A percentile compares a stretch with the other conserved stretches of the same genome.
Conservation (phyloP, 2,888 invertebrate species). For the Liodrosophila aerea region DNA sequence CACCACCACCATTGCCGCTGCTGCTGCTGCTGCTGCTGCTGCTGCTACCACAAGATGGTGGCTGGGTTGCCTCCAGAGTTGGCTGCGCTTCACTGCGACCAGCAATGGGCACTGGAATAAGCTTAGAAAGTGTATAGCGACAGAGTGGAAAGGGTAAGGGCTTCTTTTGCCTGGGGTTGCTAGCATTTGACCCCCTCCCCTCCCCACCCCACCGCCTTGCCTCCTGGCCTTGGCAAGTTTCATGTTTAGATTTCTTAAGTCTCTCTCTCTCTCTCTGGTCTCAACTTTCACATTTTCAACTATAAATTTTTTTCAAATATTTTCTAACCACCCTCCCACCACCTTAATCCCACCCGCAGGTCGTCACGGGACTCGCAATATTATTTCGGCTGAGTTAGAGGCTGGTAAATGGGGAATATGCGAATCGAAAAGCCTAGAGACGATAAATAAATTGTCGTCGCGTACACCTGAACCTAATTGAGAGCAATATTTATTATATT, state of each 20-base stretch:
- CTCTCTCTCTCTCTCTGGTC: constrained; percentile 57
- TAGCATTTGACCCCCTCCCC: background rate
- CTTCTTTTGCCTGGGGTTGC: constrained; percentile 26
- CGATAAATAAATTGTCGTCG: no score
- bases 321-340: constrained; percentile 1
- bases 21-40: background rate
- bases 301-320: constrained; percentile 67
- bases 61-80: constrained; percentile 30
- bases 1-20: background rate
- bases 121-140: background rate
- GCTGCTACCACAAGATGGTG: constrained; percentile 37
- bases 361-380: no score
- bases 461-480: no score
- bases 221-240: constrained; percentile 52
- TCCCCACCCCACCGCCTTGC: background rate
- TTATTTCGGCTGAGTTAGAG: background rate
- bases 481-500: no score
- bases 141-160: constrained; percentile 3
- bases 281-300: constrained; percentile 61
- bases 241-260: constrained; percentile 73
- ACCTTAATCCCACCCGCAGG: background rate
- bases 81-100: constrained; percentile 43
- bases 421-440: no score
- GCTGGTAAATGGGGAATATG: background rate
- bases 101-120: constrained; percentile 20